Base-by-base conservation (phyloP, 2,797 vertebrate genomes). In the Cirrhinus mrigala region DNA sequence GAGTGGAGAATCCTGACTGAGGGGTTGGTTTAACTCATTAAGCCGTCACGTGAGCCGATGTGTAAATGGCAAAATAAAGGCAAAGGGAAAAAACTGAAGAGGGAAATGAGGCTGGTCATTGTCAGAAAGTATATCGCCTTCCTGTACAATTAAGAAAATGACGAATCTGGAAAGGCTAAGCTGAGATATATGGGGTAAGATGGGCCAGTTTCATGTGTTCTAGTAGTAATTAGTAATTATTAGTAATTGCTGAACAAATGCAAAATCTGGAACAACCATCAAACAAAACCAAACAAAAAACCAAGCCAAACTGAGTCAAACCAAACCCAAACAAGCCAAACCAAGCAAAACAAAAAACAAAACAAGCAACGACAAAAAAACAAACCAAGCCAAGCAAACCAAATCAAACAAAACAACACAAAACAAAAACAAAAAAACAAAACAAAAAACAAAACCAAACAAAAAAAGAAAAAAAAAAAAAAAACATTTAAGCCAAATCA, bases 11-110 rank as follows among this genome's bases (percentile, higher is more conserved):
- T 93, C 95, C 94, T 94, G 94, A 95, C 93, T 90, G 90, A 94
- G 95, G 94, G 95, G 96, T 94, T 95, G 95, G 95, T 95, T 85
- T 94, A 95, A 96, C 86, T 96, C 95, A 96, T 96, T 96, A 95
- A 95, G 94, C 94, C 95, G 95, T 96, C 96, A 96, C 82, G 82
- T 85, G 83, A 80, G 71, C 69, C 37, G n/a, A 87, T 77, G 87
- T 70, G 88, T 82, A 87, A 89, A 88, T 84, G 80, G 83, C 94
- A 96, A 80, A 94, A 95, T 94, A 96, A 96, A 94, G 84, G 84
- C 60, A 77, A 64, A 44, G 11, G 66, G 68, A 69, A 69, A 68
- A 62, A 82, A 89, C 66, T 22, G 27, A 86, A 81, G 29, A 62
- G n/a, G 50, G 27, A 84, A 74, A 83, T 56, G 16, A 50, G n/a